phyloP scores from a whole-genome alignment of 92 coral and sea anemone species.

The Epizoanthus illoricatus region DNA sequence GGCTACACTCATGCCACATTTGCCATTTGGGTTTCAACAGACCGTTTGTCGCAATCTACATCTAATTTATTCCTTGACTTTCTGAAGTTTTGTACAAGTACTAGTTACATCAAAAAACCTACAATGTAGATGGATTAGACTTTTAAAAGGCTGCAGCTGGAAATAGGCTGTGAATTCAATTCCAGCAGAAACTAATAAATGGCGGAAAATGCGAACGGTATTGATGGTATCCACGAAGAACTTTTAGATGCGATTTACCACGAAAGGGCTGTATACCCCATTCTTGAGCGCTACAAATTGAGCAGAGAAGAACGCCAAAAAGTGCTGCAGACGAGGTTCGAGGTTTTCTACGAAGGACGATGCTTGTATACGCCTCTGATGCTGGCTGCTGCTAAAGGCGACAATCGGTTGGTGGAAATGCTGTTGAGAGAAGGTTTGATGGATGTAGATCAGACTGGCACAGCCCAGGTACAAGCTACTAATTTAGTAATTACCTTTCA shows the following conservation, averaged over 20 bases:
- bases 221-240: slow-evolving; percentile 23
- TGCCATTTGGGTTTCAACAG: too few species aligned
- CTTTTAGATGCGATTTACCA: slow-evolving; percentile 26
- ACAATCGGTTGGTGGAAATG: slow-evolving; percentile 42
- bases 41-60: background rate
- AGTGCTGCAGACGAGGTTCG: slow-evolving; percentile 52
- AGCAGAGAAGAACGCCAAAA: slow-evolving; percentile 45
- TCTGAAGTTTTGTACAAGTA: background rate
- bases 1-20: too few species aligned
- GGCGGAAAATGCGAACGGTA: slow-evolving; percentile 20
- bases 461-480: slow-evolving; percentile 36
- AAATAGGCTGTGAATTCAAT: background rate
- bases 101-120: background rate
- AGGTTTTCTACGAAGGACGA: slow-evolving; percentile 50
- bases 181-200: background rate
- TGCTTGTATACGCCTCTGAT: slow-evolving; percentile 46
- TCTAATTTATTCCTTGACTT: too few species aligned
- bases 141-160: background rate
- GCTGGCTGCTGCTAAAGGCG: slow-evolving; percentile 51
- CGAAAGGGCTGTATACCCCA: slow-evolving; percentile 31
- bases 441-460: slow-evolving; percentile 50
- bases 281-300: slow-evolving; percentile 46
- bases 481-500: too few species aligned
- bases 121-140: background rate
- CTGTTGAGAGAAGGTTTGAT: slow-evolving; percentile 45